Evolutionary conservation across 2,888 invertebrate genomes (phyloP).

Genomic region (Andrena camellia): DNA sequence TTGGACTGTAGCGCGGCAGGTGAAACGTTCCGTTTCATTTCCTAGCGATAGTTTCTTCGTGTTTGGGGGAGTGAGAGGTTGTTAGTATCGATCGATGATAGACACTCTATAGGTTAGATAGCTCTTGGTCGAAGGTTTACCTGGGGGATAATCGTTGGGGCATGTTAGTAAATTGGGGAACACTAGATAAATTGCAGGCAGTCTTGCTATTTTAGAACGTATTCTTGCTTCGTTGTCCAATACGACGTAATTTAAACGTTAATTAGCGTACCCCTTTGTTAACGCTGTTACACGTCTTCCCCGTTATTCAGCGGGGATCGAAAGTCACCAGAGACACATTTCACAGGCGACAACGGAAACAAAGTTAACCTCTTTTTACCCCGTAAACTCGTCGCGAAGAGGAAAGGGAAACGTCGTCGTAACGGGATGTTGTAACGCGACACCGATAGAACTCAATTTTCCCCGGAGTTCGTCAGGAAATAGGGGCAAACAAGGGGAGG

Average conservation of each 20-base stretch:
- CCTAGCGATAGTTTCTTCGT: neutral
- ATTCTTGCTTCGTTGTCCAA: neutral
- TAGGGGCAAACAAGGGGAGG: slow-evolving; percentile 27
- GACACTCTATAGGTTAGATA: no score
- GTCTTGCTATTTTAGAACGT: no score
- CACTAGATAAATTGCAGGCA: no score
- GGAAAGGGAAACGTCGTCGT: slow-evolving; percentile 24
- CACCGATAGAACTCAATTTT: slow-evolving; percentile 43
- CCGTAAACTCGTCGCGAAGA: slow-evolving; percentile 16
- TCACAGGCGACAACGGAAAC: neutral
- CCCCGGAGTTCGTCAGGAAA: slow-evolving; percentile 20
- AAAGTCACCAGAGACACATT: neutral
- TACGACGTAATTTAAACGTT: neutral
- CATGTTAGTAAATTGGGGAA: no score
- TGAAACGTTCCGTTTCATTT: neutral
- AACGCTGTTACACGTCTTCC: neutral
- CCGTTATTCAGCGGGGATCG: neutral
- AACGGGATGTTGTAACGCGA: slow-evolving; percentile 39
- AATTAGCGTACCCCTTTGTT: neutral
- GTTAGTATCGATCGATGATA: neutral
- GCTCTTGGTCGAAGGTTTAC: no score
- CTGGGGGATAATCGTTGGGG: no score
- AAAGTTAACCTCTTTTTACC: slow-evolving; percentile 17
- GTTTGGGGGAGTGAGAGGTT: neutral
- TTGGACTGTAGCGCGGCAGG: neutral